These are phyloP conservation scores for Baryphthengus martii DNA, from an alignment of 2,113 vertebrate species.

Conservation along the genomic window DNA sequence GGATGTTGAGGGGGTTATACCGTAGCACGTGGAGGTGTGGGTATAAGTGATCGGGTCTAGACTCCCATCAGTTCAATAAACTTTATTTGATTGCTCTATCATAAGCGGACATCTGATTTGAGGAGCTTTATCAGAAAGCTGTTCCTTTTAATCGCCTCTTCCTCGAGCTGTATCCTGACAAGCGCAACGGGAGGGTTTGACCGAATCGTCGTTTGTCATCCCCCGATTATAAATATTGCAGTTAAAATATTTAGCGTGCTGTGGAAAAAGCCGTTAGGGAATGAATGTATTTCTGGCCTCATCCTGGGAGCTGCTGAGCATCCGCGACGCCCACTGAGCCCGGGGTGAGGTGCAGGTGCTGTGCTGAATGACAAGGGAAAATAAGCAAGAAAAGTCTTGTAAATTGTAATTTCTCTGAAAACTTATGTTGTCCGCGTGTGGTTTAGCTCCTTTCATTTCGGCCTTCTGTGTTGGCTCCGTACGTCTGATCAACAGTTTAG, in stretches of 20 bases:
- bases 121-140: not conserved
- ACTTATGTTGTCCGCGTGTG: not conserved
- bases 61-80: not conserved
- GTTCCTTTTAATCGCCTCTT: not conserved
- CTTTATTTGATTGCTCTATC: not conserved
- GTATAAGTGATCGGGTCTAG: not conserved
- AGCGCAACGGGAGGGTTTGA: not conserved
- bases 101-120: not conserved
- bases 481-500: not conserved
- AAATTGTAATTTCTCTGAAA: not conserved
- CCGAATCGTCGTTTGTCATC: not conserved
- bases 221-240: not conserved
- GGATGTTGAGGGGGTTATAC: not conserved
- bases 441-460: not conserved
- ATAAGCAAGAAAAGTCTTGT: not conserved
- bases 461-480: not conserved
- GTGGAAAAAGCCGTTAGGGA: not conserved
- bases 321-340: not conserved
- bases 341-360: not conserved
- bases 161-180: not conserved
- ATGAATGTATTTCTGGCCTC: not conserved
- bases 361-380: not conserved
- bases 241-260: not conserved
- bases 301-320: constrained; percentile 18
- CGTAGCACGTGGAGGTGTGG: not conserved